Conservation (phyloP, 2,113 vertebrate genomes). For the Charina bottae region DNA sequence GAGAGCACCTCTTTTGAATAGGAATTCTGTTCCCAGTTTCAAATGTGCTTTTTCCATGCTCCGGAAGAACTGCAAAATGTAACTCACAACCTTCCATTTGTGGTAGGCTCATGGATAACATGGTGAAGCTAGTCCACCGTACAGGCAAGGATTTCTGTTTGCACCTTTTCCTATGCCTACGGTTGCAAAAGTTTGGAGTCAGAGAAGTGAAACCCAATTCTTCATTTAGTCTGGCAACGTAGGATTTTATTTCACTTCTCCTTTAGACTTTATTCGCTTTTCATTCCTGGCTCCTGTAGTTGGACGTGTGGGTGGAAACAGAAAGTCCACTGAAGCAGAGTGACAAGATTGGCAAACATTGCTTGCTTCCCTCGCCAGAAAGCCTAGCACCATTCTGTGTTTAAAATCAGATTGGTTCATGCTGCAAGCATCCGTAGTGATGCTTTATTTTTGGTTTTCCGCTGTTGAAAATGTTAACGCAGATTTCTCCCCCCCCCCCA, state of each 20-base stretch:
- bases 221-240: neutral
- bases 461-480: neutral
- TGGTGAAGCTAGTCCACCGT: no score
- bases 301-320: neutral
- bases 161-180: no score
- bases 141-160: no score
- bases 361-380: neutral
- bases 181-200: no score
- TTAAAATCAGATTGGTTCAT: neutral
- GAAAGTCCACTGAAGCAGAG: neutral
- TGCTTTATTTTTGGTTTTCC: neutral
- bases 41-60: no score
- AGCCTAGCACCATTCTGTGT: neutral
- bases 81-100: no score
- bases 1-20: no score
- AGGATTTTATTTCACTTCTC: neutral
- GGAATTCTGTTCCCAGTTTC: no score
- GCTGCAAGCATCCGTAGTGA: neutral
- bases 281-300: neutral
- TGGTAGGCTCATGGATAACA: no score
- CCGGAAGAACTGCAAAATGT: no score
- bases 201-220: neutral
- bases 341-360: neutral
- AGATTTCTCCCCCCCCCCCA: neutral
- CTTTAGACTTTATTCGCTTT: neutral